A percentile compares a stretch with the other conserved stretches of the same genome.
These are phyloP conservation scores for Sepioteuthis lessoniana DNA, from an alignment of 2,888 invertebrate species.

Conservation along the genomic window DNA sequence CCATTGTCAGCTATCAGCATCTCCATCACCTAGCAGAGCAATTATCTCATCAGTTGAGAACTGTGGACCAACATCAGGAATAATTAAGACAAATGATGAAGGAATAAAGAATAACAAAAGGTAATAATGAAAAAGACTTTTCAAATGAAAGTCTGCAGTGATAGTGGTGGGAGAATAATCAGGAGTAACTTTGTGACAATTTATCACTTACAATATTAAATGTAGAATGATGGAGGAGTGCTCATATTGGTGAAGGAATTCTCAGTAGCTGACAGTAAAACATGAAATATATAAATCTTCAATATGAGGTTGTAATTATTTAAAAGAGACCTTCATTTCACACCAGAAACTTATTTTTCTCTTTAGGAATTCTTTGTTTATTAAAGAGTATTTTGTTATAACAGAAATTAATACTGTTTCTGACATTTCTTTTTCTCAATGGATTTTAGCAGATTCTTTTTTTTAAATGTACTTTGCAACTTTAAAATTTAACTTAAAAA, in stretches of 20 bases:
- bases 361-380: neutral
- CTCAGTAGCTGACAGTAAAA: neutral
- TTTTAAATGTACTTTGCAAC: too few species aligned
- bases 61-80: neutral
- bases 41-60: constrained; percentile 33
- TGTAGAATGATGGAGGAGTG: neutral
- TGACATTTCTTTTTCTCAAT: neutral
- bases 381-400: neutral
- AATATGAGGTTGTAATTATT: neutral
- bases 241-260: neutral
- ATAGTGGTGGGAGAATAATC: too few species aligned
- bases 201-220: neutral
- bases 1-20: neutral
- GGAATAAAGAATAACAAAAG: neutral
- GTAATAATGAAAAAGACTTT: neutral
- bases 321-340: neutral
- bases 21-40: neutral
- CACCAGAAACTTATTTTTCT: neutral
- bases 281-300: constrained; percentile 14
- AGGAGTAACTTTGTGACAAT: constrained; percentile 5
- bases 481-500: too few species aligned
- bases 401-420: neutral
- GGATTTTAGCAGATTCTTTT: too few species aligned
- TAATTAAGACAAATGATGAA: constrained; percentile 33
- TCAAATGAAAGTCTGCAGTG: neutral